Conservation (phyloP, 2,797 vertebrate species). For the Brachyalestes nurse region DNA sequence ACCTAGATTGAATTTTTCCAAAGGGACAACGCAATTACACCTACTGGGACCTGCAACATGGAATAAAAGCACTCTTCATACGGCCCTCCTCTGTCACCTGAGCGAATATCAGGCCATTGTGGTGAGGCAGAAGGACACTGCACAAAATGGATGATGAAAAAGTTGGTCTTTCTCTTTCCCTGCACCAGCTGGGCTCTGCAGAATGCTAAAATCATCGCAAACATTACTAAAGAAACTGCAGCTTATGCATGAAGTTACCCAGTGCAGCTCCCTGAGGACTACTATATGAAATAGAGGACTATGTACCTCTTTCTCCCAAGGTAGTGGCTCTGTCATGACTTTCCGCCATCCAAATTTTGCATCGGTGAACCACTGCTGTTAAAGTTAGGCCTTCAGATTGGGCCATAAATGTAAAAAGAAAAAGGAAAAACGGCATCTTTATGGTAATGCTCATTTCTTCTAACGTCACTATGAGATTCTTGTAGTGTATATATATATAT, state of each 20-base stretch:
- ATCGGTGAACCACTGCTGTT: no score
- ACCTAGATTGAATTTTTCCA: conserved; percentile 55
- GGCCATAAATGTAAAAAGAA: no score
- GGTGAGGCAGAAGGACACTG: conserved; percentile 7
- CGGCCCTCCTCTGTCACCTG: conserved; percentile 19
- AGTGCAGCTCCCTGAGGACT: not conserved
- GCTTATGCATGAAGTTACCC: not conserved
- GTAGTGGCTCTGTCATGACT: no score
- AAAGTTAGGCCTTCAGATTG: no score
- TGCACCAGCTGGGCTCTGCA: not conserved
- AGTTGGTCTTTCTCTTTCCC: conserved; percentile 12
- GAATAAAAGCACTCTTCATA: conserved; percentile 48
- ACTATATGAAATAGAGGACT: not conserved
- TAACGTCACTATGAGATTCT: no score
- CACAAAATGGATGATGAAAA: conserved; percentile 36
- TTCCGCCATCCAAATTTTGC: no score
- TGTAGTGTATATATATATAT: no score
- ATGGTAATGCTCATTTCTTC: no score
- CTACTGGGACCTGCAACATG: conserved; percentile 39
- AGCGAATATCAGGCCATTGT: conserved; percentile 36
- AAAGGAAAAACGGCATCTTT: no score
- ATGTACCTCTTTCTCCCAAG: no score
- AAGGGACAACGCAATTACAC: conserved; percentile 50
- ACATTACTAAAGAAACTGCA: not conserved
- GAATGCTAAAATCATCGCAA: not conserved